Percentiles rank a stretch among this genome's conserved stretches.
Evolutionary conservation across 2,797 vertebrate genomes (phyloP).

Genomic region (Danio jaintianensis): DNA sequence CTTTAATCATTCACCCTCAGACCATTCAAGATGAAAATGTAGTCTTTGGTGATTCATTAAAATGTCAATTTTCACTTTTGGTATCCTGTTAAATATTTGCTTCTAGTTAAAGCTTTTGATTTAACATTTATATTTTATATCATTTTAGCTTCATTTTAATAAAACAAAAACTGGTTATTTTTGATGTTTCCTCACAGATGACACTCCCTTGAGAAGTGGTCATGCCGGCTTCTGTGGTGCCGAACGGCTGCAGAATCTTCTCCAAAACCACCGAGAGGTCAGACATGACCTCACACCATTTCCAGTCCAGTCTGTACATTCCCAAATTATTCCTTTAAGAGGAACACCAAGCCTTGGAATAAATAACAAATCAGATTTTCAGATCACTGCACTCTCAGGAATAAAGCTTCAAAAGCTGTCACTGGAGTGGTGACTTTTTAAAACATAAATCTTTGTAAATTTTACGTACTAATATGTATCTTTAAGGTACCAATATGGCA

Average conservation of each 20-base stretch:
- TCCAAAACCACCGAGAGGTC: slow-evolving; percentile 56
- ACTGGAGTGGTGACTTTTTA: too few relatives aligned
- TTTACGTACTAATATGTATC: too few relatives aligned
- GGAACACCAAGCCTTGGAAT: not conserved
- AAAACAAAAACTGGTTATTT: not conserved
- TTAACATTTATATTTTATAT: not conserved
- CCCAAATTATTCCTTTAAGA: not conserved
- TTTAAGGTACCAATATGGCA: too few relatives aligned
- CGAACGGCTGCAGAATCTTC: slow-evolving; percentile 46
- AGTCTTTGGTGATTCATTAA: too few relatives aligned
- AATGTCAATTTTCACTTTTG: too few relatives aligned
- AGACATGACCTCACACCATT: slow-evolving; percentile 54
- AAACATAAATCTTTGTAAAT: too few relatives aligned
- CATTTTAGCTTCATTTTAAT: not conserved
- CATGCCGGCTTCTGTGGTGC: slow-evolving; percentile 61
- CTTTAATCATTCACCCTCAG: too few relatives aligned
- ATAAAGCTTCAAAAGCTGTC: too few relatives aligned
- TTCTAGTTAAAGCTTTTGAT: not conserved
- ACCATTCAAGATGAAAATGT: too few relatives aligned
- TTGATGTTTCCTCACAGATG: slow-evolving; percentile 44
- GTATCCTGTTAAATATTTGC: too few relatives aligned
- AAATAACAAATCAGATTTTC: slow-evolving; percentile 1
- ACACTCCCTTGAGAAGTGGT: slow-evolving; percentile 10
- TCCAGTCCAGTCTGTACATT: not conserved
- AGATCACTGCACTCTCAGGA: too few relatives aligned